Evolutionary conservation across 2,797 vertebrate species (phyloP), one percentile per base, ranked within the genome.

Genomic region (Myotis myotis): DNA sequence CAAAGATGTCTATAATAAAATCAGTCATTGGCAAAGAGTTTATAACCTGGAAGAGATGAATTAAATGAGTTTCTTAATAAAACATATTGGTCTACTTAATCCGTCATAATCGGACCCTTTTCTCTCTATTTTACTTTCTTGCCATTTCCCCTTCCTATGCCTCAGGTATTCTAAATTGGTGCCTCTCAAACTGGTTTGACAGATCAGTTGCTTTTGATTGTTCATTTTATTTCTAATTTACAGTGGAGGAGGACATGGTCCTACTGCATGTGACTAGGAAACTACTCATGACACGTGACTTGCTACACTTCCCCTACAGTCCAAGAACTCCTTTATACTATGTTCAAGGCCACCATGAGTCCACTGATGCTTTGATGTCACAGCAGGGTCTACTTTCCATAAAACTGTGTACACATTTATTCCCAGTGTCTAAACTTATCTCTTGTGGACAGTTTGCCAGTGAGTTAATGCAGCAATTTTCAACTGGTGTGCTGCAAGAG

Each of bases 61-160:
- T 64, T 60, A 82, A 41, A 60, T 64, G 23, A 71, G 6, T 78
- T 82, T 20, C 66, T 12, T 82, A 84, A 62, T 80, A 62, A 92
- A 60, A 49, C 1, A 13, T 28, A 7, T 53, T 84, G 25, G 17
- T 19, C 23, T 33, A 60, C 17, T 15, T 68, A 19, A 60, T 3
- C 36, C 15, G 68, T 75, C 33, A 57, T 49, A 13, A 44, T 62
- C 2, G 62, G 30, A 30, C 19, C 28, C 3, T 81, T 70, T 87
- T 6, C 25, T 57, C 20, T 44, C 38, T 49, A 2, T 17, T 20
- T 75, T n/a, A 23, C 0, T 80, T 75, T 75, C 33, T 75, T 76
- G 47, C 9, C 41, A 33, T 47, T 19, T 5, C 38, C 30, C 15
- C 11, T 86, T 51, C 5, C 16, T 71, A 19, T 33, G 41, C 8